Evolutionary conservation across 2,113 vertebrate genomes (phyloP), one percentile per base, ranked within the genome.

Genomic region (Poicephalus meyeri): DNA sequence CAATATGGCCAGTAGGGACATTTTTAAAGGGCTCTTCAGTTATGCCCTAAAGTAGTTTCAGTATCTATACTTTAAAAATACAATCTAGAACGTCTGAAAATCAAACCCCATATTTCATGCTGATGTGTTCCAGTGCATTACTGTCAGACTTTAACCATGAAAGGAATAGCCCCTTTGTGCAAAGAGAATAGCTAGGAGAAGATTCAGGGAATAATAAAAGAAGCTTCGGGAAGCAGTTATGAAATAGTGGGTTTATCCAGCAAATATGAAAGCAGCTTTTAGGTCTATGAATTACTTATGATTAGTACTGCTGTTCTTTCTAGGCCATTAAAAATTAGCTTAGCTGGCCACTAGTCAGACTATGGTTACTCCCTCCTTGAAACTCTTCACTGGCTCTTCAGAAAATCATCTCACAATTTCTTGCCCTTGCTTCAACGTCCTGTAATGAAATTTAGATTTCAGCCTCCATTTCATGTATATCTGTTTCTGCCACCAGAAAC

Each of bases 41-140:
- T 95, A 91, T 78, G 8, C n/a, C 80, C 72, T 95, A n/a, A 96
- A 93, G 93, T 84, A 94, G 15, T 94, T 97, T 92, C 86, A 94
- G 50, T 94, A 71, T 49, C 74, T 80, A 88, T 87, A 87, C 60
- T 96, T 97, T 87, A 94, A 94, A 96, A 97, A 93, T 87, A 91
- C 95, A 78, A 92, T 94, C 91, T 95, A 96, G 80, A 95, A 96
- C 81, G 60, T 91, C 82, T 80, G 91, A 93, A 97, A 97, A 96
- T 95, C 94, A 93, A 95, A 95, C 39, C 12, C 16, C n/a, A 15
- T 88, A 88, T 44, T 93, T 89, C 81, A 96, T 92, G 63, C 24
- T 83, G 80, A 92, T 94, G 80, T 63, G 68, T 96, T 95, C 55
- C 65, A 91, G 76, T 91, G 91, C 74, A 89, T 91, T 94, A 83